A percentile compares a stretch with the other conserved stretches of the same genome.
Conservation (phyloP, 2,888 invertebrate genomes). For the Trichogramma dendrolimi region DNA sequence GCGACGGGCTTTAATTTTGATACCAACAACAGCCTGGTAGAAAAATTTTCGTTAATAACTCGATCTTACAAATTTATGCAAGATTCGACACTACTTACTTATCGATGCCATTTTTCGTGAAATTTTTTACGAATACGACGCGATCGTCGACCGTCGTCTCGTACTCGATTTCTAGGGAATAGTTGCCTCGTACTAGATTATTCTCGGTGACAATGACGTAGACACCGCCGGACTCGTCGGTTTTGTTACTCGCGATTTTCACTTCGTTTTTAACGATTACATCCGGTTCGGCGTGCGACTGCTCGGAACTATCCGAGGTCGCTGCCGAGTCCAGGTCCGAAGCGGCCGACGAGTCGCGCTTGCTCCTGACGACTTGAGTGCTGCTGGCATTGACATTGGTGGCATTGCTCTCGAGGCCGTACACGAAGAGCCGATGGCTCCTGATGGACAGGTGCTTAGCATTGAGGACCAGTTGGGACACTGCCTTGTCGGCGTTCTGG, state of each 20-base stretch:
- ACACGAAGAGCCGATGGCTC: constrained; percentile 27
- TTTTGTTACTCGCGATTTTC: constrained; percentile 32
- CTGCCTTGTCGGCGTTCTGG: constrained; percentile 31
- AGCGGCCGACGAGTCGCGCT: background rate
- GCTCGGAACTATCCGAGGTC: background rate
- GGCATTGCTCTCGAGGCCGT: background rate
- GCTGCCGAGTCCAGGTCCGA: background rate
- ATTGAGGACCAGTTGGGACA: constrained; percentile 37
- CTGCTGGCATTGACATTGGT: background rate
- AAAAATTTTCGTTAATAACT: background rate
- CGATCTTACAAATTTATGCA: constrained; percentile 4
- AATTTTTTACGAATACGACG: constrained; percentile 26
- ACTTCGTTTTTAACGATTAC: constrained; percentile 24
- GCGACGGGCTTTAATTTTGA: constrained; percentile 35
- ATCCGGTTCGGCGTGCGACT: background rate
- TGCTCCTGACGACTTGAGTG: background rate
- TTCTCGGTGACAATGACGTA: constrained; percentile 34
- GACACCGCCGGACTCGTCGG: constrained; percentile 35
- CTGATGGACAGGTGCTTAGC: constrained; percentile 36
- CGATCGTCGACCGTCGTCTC: constrained; percentile 31
- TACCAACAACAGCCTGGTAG: constrained; percentile 36
- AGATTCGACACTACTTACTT: background rate
- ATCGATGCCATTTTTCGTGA: constrained; percentile 19
- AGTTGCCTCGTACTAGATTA: constrained; percentile 34
- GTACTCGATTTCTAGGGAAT: constrained; percentile 41